Percentiles rank a stretch among this genome's conserved stretches.
These are phyloP conservation scores for Drosophila falleni DNA, from an alignment of 2,888 invertebrate genomes.

Conservation along the genomic window DNA sequence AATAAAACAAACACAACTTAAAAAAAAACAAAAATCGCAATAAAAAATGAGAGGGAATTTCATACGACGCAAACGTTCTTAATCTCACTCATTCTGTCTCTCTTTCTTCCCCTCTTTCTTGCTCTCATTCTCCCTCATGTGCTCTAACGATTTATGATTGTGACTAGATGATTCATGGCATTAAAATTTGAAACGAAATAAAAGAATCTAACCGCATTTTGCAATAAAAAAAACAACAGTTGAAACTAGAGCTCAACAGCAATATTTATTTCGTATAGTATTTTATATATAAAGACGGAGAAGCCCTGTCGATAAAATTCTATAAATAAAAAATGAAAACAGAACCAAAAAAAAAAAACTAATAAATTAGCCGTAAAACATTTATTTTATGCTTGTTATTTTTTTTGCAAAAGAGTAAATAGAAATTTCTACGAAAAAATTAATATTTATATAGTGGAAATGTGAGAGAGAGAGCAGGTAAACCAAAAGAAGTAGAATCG, in stretches of 20 bases:
- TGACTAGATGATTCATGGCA: constrained; percentile 34
- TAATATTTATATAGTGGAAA: constrained; percentile 59
- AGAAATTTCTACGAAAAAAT: constrained; percentile 44
- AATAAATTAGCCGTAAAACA: constrained; percentile 62
- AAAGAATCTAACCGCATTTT: constrained; percentile 14
- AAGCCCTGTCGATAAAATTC: constrained; percentile 49
- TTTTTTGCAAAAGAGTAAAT: constrained; percentile 48
- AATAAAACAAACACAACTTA: constrained; percentile 15
- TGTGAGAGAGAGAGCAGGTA: constrained; percentile 33
- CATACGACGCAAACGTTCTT: no score
- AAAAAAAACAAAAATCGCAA: constrained; percentile 12
- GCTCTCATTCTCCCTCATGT: neutral
- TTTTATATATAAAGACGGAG: neutral
- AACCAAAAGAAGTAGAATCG: constrained; percentile 22
- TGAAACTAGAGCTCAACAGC: constrained; percentile 1
- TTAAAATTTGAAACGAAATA: constrained; percentile 32
- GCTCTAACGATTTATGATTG: constrained; percentile 30
- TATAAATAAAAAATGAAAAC: constrained; percentile 51
- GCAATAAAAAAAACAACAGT: neutral
- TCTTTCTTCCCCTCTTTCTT: neutral
- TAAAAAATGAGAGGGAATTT: constrained; percentile 19
- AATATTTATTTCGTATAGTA: neutral
- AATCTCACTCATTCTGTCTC: neutral
- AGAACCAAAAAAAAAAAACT: constrained; percentile 31
- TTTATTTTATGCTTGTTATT: constrained; percentile 4